Evolutionary conservation across 37 sponge, comb jelly and placozoan genomes (phyloP).

Genomic region (Agelas oroides): DNA sequence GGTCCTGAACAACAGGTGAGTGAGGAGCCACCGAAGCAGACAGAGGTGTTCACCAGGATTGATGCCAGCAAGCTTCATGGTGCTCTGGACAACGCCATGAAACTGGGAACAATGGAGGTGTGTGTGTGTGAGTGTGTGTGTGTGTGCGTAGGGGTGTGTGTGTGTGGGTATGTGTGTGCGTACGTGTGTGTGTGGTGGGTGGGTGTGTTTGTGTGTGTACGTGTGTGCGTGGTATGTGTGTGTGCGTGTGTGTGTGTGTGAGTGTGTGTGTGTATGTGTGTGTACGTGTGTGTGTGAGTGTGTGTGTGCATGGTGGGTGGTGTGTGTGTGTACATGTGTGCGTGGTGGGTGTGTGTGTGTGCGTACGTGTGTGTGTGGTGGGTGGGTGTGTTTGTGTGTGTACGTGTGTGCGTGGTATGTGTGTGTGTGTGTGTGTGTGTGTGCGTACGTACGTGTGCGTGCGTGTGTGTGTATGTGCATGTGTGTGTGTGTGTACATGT

Average conservation of each 20-base stretch:
- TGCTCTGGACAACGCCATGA: constrained; percentile 56
- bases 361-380: neutral
- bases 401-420: constrained; percentile 17
- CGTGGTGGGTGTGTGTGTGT: neutral
- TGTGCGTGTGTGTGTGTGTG: constrained; percentile 25
- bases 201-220: constrained; percentile 8
- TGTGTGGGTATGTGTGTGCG: constrained; percentile 51
- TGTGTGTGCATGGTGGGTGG: neutral
- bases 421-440: constrained; percentile 18
- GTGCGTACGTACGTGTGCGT: too few species aligned
- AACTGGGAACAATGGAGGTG: constrained; percentile 34
- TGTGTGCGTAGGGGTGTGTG: too few species aligned
- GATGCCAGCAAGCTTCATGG: constrained; percentile 48
- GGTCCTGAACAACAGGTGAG: too few species aligned
- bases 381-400: neutral
- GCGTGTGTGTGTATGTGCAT: too few species aligned
- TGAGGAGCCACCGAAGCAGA: neutral
- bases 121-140: constrained; percentile 28
- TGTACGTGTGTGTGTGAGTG: constrained; percentile 35
- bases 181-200: too few species aligned
- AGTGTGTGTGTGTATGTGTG: constrained; percentile 30
- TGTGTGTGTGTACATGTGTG: constrained; percentile 32
- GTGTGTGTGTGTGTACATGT: too few species aligned
- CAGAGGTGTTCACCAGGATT: constrained; percentile 32
- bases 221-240: too few species aligned